Conservation (phyloP, 1,140 invertebrate genomes). For the Mylabris phalerata region DNA sequence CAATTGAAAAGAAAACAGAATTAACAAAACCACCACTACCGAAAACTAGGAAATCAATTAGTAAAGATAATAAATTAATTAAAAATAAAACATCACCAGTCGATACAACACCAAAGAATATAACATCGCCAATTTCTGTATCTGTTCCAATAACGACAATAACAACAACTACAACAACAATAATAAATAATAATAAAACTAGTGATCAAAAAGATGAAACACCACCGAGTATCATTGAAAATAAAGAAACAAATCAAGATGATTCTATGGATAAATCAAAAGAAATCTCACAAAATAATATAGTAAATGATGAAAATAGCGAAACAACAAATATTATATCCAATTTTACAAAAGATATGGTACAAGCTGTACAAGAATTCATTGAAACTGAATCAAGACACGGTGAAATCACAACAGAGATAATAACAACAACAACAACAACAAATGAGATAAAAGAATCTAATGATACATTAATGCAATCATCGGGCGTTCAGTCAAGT, state of each 20-base stretch:
- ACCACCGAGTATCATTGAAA: neutral
- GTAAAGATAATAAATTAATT: constrained; percentile 32
- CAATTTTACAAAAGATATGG: no score
- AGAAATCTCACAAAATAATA: no score
- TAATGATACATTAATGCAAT: neutral
- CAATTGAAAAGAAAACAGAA: constrained; percentile 19
- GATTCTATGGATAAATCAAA: neutral
- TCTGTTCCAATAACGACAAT: constrained; percentile 5
- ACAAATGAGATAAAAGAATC: neutral
- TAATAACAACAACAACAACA: neutral
- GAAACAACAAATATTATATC: no score
- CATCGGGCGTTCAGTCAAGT: neutral
- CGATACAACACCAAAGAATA: constrained; percentile 31
- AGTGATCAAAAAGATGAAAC: constrained; percentile 8
- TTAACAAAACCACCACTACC: constrained; percentile 38
- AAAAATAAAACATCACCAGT: constrained; percentile 27
- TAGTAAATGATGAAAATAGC: no score
- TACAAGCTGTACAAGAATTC: no score
- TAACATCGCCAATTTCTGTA: constrained; percentile 21
- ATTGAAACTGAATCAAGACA: neutral
- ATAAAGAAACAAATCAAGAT: constrained; percentile 5
- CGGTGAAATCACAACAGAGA: neutral
- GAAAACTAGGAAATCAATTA: constrained; percentile 35
- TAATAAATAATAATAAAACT: neutral
- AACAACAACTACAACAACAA: neutral